Base-by-base conservation (phyloP, 2,888 invertebrate genomes). In the Biston betularia region DNA sequence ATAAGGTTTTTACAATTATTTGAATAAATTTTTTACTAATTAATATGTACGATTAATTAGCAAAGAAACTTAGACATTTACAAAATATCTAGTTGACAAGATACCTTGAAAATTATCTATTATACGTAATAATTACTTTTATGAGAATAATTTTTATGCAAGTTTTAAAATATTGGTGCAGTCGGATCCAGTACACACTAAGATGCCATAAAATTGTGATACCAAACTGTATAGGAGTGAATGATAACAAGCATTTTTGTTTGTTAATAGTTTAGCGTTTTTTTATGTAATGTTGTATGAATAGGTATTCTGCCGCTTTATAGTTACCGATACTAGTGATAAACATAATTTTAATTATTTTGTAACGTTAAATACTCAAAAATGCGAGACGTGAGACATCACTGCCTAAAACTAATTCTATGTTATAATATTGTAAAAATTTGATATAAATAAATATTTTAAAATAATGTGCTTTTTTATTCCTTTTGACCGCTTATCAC, bases 351-450 rank as follows among this genome's bases (percentile, higher is more conserved):
- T 72, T 79, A 78, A 79, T 76, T 79, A 80, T 75, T 78, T 62
- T 70, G 76, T 79, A 83, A 80, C 73, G 72, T 77, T 9, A 83
- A 92, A 93, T 93, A 93, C 93, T 93, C 92, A 92, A 85, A 83
- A 82, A 81, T 69, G 69, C 78, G 77, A 79, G 79, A 86, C 79
- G 81, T 77, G 76, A 75, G 75, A 80, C 84, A 86, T 84, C 92
- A 93, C 92, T 93, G 92, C 93, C 93, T 85, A 85, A 84, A 85
- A 89, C 88, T 89, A 89, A 91, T 89, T 83, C 69, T 87, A 87
- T 72, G 79, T 84, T 85, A 73, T 89, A 89, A 73, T 89, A 89
- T 87, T 80, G 74, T 80, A 78, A 76, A 81, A 81, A 80, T 82
- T 85, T 82, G 86, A 85, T 79, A 81, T 75, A 74, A 74, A 76